These are phyloP conservation scores for Drosophila virilis DNA, from an alignment of 1,140 invertebrate genomes.

Conservation along the genomic window DNA sequence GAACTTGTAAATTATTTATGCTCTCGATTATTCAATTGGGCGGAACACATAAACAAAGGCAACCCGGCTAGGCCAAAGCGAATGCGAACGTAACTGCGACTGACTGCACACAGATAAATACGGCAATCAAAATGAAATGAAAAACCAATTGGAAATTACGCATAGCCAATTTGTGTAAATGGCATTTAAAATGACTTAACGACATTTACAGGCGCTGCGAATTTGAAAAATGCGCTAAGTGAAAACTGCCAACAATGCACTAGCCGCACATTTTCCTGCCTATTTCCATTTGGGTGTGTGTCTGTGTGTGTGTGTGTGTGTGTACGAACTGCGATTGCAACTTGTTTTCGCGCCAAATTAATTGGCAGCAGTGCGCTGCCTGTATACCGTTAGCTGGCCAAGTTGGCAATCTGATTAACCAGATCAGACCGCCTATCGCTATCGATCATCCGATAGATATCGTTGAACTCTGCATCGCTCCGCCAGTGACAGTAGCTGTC, in stretches of 20 bases:
- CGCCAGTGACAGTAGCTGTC: constrained; percentile 1
- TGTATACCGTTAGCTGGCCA: constrained; percentile 57
- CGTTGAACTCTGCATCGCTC: constrained; percentile 35
- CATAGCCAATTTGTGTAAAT: constrained; percentile 59
- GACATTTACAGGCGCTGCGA: constrained; percentile 24
- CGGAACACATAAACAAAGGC: neutral
- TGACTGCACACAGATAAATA: neutral
- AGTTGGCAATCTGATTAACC: constrained; percentile 56
- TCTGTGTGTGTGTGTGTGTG: neutral
- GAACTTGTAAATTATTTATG: constrained; percentile 1
- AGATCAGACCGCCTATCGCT: constrained; percentile 20
- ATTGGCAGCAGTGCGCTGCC: neutral
- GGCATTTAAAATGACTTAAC: constrained; percentile 48
- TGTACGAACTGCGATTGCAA: constrained; percentile 9
- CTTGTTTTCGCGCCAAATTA: constrained; percentile 39
- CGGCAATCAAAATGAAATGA: constrained; percentile 25
- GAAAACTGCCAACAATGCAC: constrained; percentile 52
- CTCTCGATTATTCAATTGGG: constrained; percentile 1
- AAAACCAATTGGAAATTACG: constrained; percentile 65
- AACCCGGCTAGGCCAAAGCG: neutral
- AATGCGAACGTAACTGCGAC: neutral
- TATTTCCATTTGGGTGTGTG: constrained; percentile 19
- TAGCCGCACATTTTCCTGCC: constrained; percentile 18
- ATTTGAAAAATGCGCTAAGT: constrained; percentile 28
- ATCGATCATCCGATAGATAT: constrained; percentile 31